Base-by-base conservation (phyloP, 2,888 invertebrate genomes). In the Caradrina clavipalpis region DNA sequence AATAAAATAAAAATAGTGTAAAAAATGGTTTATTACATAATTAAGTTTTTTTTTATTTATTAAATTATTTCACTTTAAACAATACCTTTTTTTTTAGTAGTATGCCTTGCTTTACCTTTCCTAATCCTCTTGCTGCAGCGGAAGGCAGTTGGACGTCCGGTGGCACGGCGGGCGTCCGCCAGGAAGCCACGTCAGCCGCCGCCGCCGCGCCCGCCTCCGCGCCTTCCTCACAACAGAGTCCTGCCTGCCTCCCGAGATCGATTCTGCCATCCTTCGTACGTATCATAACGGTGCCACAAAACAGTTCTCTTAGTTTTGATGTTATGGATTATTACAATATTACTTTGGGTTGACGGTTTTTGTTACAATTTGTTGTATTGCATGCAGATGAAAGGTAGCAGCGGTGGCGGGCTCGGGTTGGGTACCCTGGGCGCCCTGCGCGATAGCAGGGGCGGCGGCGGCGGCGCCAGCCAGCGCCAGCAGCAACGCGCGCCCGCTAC, bases 61-160 rank as follows among this genome's bases (percentile, higher is more conserved):
- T n/a, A n/a, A n/a, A n/a, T n/a, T n/a, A n/a, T n/a, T n/a, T n/a
- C n/a, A n/a, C n/a, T n/a, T n/a, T n/a, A n/a, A n/a, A n/a, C n/a
- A n/a, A 26, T 26, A 26, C 26, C 2, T 26, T 26, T 26, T 26
- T n/a, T n/a, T 42, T 13, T 42, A 55, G 22, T 57, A 39, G 19
- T 39, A 22, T 26, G 19, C 55, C 45, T 35, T 77, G 76, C 77
- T 42, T 76, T 81, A 77, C 81, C 78, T 77, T 76, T 50, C 8
- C 22, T 22, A 59, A 22, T 78, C 47, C 53, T 26, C 8, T 68
- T 82, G 64, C 75, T 67, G 51, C 77, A 97, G 97, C 98, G 92
- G 98, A 98, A 97, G 98, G 98, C 96, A 98, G 98, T 90, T 98
- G 98, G 98, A 97, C 98, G 94, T 98, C 97, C 97, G 98, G 98